Conservation (phyloP, 2,797 vertebrate species). For the Erpetoichthys calabaricus region DNA sequence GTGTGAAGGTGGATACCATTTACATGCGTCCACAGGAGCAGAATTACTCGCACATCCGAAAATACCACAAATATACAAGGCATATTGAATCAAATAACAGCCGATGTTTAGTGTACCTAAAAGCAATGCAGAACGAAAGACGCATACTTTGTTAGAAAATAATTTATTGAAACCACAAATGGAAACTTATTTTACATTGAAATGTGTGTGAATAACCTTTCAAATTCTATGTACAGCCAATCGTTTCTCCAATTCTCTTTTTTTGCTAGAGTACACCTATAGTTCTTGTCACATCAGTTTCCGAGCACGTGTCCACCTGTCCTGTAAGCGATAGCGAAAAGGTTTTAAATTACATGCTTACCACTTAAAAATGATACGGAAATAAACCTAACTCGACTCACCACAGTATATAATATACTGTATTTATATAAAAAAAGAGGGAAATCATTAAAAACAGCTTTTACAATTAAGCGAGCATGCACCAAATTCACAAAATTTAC, state of each 20-base stretch:
- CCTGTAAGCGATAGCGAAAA: conserved; percentile 28
- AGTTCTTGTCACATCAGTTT: conserved; percentile 16
- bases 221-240: conserved; percentile 4
- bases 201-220: conserved; percentile 5
- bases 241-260: neutral
- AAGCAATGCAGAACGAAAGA: no score
- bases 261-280: no score
- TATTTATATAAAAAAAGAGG: neutral
- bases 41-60: no score
- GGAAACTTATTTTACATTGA: conserved; percentile 30
- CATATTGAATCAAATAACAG: no score
- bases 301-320: conserved; percentile 33
- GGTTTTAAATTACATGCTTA: conserved; percentile 46
- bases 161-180: conserved; percentile 55
- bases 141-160: conserved; percentile 37
- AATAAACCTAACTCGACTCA: conserved; percentile 19
- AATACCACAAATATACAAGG: no score
- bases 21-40: no score
- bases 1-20: no score
- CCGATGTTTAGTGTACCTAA: no score
- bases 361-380: conserved; percentile 34
- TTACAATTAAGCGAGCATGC: conserved; percentile 42
- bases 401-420: no score
- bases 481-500: conserved; percentile 36
- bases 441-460: conserved; percentile 17